Percentiles rank a stretch among this genome's conserved stretches.
Evolutionary conservation across 2,113 vertebrate species (phyloP).

Genomic region (Calypte anna): DNA sequence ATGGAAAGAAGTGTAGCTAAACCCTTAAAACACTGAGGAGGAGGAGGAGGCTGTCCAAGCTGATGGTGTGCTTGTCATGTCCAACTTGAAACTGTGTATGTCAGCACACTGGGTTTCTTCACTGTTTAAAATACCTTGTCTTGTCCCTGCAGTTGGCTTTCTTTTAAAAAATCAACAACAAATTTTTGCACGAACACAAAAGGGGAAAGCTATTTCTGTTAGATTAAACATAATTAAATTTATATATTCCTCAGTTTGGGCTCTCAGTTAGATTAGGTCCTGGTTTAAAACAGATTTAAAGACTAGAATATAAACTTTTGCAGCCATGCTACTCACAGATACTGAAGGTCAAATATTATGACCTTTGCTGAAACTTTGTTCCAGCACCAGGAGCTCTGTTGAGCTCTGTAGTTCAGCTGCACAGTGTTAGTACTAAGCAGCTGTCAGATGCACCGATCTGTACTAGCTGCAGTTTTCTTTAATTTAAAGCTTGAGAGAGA

Average conservation of each 20-base stretch:
- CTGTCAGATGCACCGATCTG: background rate
- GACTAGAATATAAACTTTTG: background rate
- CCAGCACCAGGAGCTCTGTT: background rate
- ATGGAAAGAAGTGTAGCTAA: background rate
- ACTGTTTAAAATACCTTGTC: background rate
- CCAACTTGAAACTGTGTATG: background rate
- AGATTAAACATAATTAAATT: background rate
- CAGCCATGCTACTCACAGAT: background rate
- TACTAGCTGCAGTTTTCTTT: accelerated
- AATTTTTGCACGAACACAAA: background rate
- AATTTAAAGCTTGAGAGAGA: background rate
- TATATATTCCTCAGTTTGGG: background rate
- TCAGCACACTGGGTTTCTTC: background rate
- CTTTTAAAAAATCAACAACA: background rate
- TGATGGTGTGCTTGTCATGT: background rate
- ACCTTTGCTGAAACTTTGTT: background rate
- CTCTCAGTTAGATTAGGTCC: background rate
- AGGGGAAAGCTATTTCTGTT: background rate
- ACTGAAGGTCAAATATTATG: accelerated
- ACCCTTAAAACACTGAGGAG: background rate
- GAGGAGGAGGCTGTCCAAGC: background rate
- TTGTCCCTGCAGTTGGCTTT: background rate
- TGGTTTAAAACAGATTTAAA: background rate
- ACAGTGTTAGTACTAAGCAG: accelerated
- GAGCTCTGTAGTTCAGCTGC: background rate